Base-by-base conservation (phyloP, 1,140 invertebrate genomes). In the Leptinotarsa defecta region DNA sequence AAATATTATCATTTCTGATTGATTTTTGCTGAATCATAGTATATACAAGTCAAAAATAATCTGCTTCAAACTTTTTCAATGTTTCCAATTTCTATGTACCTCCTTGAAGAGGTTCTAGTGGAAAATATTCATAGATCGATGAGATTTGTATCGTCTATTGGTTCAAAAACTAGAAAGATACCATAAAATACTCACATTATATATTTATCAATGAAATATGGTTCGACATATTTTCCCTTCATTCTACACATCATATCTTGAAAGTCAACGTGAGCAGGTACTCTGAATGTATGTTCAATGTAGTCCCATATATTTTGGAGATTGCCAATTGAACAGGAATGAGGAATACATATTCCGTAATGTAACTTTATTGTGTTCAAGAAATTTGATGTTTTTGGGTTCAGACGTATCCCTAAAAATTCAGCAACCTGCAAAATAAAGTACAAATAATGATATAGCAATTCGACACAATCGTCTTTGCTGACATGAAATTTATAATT, bases 301-400 rank as follows among this genome's bases (percentile, higher is more conserved):
- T 79, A 72, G 17, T 75, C 72, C 78, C 78, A 82, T 17, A 81
- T 48, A 22, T 71, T 75, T 65, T 79, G 76, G 20, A 82, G 61
- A 65, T 74, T 77, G 8, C 74, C 71, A 3, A 73, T 67, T 48
- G 76, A 77, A 71, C 81, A 82, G 3, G 79, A 77, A 22, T 72
- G 68, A 13, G 81, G 81, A 17, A 81, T 24, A 48, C 81, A 82
- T 52, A 82, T 17, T 61, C 81, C 81, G 27, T 69, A 79, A 68
- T 11, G 68, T 73, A 24, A 77, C 48, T 71, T 75, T 79, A 3
- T 27, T 20, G 71, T 19, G 48, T 70, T 74, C 48, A 79, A 15
- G 3, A 78, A 74, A 11, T 76, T 48, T 20, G 68, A 62, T 52
- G 75, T 27, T 22, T 78, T 68, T n/a, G n/a, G 24, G 13, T 48